phyloP scores from a whole-genome alignment of 2,113 vertebrate genomes.

The Deroptyus accipitrinus region DNA sequence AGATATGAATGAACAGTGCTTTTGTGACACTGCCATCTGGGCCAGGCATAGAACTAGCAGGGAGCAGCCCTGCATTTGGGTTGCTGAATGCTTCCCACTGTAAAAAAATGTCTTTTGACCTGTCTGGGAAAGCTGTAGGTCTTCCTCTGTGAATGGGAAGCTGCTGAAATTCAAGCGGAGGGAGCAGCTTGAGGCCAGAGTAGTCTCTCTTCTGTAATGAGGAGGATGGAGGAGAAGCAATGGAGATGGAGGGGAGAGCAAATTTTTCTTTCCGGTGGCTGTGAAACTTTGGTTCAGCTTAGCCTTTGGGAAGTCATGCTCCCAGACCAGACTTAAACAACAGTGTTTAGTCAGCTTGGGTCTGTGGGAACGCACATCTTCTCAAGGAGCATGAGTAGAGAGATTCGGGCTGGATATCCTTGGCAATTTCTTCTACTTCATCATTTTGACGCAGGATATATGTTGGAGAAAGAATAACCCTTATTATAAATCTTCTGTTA shows the following conservation, averaged over 20 bases:
- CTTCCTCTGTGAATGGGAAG: background rate
- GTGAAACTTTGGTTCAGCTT: background rate
- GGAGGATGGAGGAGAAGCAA: background rate
- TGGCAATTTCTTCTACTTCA: background rate
- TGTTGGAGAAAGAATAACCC: background rate
- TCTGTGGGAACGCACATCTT: background rate
- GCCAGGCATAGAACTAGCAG: background rate
- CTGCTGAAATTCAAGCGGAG: background rate
- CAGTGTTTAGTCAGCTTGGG: rapidly evolving
- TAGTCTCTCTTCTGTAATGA: background rate
- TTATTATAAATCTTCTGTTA: background rate
- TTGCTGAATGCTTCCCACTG: background rate
- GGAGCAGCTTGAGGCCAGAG: background rate
- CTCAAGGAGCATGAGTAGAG: background rate
- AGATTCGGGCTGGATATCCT: background rate
- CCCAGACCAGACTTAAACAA: background rate
- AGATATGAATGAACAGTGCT: background rate
- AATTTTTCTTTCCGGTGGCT: background rate
- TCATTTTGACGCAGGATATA: background rate
- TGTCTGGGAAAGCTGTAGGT: background rate
- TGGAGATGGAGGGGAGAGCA: background rate
- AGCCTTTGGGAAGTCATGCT: background rate
- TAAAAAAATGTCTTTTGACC: background rate
- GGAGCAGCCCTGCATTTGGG: background rate
- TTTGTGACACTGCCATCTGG: background rate